These are phyloP conservation scores for Perognathus longimembris DNA, from an alignment of 2,113 vertebrate species.

Conservation along the genomic window DNA sequence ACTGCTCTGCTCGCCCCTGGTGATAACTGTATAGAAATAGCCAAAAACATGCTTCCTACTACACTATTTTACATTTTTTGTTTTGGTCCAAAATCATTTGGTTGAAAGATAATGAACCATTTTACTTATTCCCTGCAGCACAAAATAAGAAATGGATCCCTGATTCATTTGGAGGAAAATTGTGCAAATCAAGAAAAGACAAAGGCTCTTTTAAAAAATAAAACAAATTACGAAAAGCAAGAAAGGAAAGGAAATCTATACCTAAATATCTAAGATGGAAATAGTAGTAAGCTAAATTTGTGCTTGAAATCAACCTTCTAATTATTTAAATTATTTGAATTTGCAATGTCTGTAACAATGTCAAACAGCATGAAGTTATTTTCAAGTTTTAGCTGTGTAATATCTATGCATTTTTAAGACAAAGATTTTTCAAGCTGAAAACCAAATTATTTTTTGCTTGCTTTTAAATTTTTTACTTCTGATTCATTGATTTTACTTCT, in stretches of 20 bases:
- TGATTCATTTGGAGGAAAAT: constrained; percentile 4
- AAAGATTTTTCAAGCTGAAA: constrained; percentile 50
- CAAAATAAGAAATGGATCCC: constrained; percentile 42
- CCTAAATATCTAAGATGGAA: constrained; percentile 4
- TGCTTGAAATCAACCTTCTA: constrained; percentile 47
- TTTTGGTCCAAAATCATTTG: constrained; percentile 50
- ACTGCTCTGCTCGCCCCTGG: background rate
- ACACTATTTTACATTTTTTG: constrained; percentile 32
- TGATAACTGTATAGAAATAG: constrained; percentile 38
- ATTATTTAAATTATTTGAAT: constrained; percentile 53
- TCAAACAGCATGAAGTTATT: constrained; percentile 18
- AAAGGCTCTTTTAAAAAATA: constrained; percentile 37
- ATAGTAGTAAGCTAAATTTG: constrained; percentile 24
- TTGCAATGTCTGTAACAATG: constrained; percentile 48
- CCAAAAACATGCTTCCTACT: background rate
- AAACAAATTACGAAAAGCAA: constrained; percentile 49
- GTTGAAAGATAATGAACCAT: constrained; percentile 66
- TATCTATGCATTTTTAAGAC: constrained; percentile 24
- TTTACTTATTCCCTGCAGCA: constrained; percentile 45
- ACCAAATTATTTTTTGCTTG: constrained; percentile 57
- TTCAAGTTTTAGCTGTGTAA: constrained; percentile 8
- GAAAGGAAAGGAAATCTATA: constrained; percentile 9
- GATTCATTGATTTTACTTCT: constrained; percentile 57
- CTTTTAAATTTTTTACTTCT: constrained; percentile 38
- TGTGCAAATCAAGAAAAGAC: constrained; percentile 51